Conservation (phyloP, 2,888 invertebrate species). For the Microctonus aethiopoides region DNA sequence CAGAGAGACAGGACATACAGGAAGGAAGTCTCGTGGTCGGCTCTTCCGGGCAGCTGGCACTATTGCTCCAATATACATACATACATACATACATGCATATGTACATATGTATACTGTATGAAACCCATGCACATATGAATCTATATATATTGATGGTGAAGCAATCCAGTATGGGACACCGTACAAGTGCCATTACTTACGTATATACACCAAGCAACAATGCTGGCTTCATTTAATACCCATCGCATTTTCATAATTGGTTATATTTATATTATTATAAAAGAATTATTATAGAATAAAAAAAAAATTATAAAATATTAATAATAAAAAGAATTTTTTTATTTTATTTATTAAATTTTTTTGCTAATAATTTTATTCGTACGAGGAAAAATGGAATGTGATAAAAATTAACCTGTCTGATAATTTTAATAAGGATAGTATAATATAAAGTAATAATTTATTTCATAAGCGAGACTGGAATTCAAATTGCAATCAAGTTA, state of each 20-base stretch:
- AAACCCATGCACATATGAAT: no score
- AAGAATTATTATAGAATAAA: no score
- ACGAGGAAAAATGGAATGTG: background rate
- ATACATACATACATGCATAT: background rate
- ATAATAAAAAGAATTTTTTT: no score
- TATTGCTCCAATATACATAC: slow-evolving; percentile 41
- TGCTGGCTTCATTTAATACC: slow-evolving; percentile 64
- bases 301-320: background rate
- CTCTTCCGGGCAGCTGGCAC: slow-evolving; percentile 64
- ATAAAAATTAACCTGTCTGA: background rate
- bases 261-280: slow-evolving; percentile 28
- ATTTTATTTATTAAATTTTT: background rate
- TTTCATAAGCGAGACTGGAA: slow-evolving; percentile 48
- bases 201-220: slow-evolving; percentile 41
- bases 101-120: background rate
- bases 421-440: slow-evolving; percentile 15
- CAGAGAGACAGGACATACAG: slow-evolving; percentile 54
- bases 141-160: slow-evolving; percentile 56
- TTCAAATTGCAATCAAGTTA: slow-evolving; percentile 55
- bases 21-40: slow-evolving; percentile 66
- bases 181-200: slow-evolving; percentile 63
- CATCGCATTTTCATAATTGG: slow-evolving; percentile 57
- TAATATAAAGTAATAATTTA: background rate
- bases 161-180: slow-evolving; percentile 65
- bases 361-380: background rate